Evolutionary conservation across 2,797 vertebrate genomes (phyloP), one percentile per base, ranked within the genome.

Genomic region (Iguana delicatissima): DNA sequence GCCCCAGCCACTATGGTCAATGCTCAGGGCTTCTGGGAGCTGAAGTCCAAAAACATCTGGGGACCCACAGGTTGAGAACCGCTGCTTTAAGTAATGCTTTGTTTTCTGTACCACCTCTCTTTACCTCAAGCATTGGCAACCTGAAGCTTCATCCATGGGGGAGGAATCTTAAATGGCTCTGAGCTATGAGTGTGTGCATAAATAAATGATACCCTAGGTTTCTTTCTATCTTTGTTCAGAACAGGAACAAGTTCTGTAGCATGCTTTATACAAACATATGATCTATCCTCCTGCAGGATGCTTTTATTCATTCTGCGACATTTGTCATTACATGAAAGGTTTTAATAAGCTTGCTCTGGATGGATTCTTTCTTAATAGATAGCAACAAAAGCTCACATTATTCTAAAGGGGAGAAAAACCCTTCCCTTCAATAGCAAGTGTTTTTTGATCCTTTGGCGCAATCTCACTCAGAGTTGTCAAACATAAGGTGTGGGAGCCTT

Each of bases 171-270:
- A 86, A 86, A 86, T 62, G 22, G 57, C 74, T 77, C 55, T 59
- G 32, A 79, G 73, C 7, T 46, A 57, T 38, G 18, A 46, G 73
- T 77, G 16, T 89, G 86, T 35, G 72, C 16, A 69, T 52, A 12
- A 64, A 82, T 84, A 93, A 95, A 89, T 55, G 24, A 83, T 92
- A 92, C n/a, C 82, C 92, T 18, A 32, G 35, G 42, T 79, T 57
- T 16, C 26, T 93, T 93, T 93, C 79, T 38, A 87, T 62, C 52
- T 55, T 92, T 86, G 93, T 18, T 20, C 1, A 91, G 84, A 62
- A 93, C 81, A 85, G 85, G 59, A 91, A 4, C 93, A 92, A 92
- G 92, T 95, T 95, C 85, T 92, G 86, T 92, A 85, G 88, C 85
- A 86, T 89, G 84, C 64, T 95, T 92, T 32, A n/a, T 91, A 80